These are phyloP conservation scores for Chrysochloris asiatica DNA, from an alignment of 2,113 vertebrate species.

Conservation along the genomic window DNA sequence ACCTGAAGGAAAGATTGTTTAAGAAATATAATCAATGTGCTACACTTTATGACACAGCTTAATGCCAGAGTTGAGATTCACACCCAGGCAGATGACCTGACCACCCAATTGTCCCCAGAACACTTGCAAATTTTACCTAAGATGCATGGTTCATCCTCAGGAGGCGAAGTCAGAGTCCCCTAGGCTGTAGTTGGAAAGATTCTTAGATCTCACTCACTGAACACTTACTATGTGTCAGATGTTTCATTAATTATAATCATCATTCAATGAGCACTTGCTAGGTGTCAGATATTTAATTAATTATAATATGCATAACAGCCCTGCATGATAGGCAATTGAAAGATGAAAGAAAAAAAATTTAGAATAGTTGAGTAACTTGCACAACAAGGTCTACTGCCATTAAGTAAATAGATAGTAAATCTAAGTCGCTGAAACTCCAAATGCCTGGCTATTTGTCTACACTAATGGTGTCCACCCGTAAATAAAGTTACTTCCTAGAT, in stretches of 20 bases:
- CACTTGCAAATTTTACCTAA: not conserved
- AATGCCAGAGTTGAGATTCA: not conserved
- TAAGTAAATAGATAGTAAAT: not conserved
- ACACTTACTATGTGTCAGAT: not conserved
- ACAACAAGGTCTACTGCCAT: not conserved
- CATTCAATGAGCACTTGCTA: not conserved
- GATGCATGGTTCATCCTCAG: not conserved
- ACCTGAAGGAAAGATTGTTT: not conserved
- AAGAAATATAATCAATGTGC: not conserved
- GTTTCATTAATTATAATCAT: not conserved
- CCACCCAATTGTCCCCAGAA: not conserved
- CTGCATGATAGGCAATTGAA: accelerated
- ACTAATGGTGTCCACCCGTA: not conserved
- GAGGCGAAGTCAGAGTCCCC: not conserved
- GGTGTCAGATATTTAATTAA: not conserved
- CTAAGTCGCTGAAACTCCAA: not conserved
- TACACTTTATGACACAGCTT: not conserved
- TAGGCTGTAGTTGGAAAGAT: not conserved
- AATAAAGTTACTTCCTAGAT: not conserved
- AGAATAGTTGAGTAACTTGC: accelerated
- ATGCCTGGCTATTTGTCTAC: not conserved
- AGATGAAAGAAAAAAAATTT: not conserved
- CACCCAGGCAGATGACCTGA: accelerated
- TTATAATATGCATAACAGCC: too few relatives aligned
- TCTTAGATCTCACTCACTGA: not conserved